Percentiles rank a stretch among this genome's conserved stretches.
Evolutionary conservation across 2,797 vertebrate species (phyloP).

Genomic region (Ctenopoma multispine): DNA sequence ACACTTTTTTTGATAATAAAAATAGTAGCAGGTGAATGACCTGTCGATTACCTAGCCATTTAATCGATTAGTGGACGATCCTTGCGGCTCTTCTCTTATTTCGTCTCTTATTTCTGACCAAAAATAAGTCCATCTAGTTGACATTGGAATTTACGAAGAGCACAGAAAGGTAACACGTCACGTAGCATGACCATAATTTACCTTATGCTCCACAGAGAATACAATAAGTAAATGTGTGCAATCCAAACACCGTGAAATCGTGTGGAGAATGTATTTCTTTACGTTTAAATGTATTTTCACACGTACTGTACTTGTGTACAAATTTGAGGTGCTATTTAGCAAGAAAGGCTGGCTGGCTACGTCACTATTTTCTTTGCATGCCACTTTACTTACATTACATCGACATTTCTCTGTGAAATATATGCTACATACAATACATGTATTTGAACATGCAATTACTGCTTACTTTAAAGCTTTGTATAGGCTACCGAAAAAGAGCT

Average conservation of each 20-base stretch:
- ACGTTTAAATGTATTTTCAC: not conserved
- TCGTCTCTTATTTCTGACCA: not conserved
- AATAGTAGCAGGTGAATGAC: too few species aligned
- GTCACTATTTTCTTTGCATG: not conserved
- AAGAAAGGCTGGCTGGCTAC: too few species aligned
- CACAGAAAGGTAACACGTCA: slow-evolving; percentile 2
- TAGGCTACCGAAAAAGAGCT: too few species aligned
- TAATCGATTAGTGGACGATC: not conserved
- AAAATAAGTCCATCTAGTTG: not conserved
- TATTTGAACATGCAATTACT: too few species aligned
- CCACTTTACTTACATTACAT: too few species aligned
- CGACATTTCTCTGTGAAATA: too few species aligned
- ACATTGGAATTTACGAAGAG: not conserved
- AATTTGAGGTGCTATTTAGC: too few species aligned
- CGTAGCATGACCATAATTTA: not conserved
- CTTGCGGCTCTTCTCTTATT: not conserved
- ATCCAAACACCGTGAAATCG: not conserved
- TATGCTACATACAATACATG: too few species aligned
- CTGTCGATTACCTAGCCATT: too few species aligned
- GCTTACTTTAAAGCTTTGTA: too few species aligned
- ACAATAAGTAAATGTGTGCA: not conserved
- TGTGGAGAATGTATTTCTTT: not conserved
- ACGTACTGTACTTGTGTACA: too few species aligned
- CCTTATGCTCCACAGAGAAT: not conserved
- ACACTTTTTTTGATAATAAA: too few species aligned